Conservation (phyloP, 2,113 vertebrate genomes). For the Malurus elegans region DNA sequence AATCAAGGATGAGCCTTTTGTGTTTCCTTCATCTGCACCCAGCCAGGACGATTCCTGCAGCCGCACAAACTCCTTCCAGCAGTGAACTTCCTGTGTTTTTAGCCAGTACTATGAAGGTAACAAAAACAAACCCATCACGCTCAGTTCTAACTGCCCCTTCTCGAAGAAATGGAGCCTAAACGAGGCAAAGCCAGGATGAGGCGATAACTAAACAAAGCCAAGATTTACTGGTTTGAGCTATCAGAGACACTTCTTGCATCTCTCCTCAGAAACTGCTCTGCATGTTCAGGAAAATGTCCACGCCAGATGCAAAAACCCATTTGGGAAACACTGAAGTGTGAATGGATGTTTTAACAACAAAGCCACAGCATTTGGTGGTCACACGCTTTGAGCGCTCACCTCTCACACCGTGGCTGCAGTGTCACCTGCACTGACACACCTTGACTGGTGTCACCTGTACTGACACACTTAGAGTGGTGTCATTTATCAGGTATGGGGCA, state of each 20-base stretch:
- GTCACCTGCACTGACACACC: accelerated
- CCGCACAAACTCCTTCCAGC: conserved; percentile 38
- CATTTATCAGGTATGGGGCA: neutral
- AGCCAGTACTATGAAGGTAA: conserved; percentile 39
- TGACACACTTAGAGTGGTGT: accelerated
- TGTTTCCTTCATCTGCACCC: neutral
- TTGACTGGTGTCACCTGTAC: accelerated
- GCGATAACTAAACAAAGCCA: neutral
- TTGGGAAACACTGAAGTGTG: accelerated
- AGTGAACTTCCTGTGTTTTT: conserved; percentile 34
- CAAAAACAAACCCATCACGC: conserved; percentile 26
- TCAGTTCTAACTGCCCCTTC: neutral
- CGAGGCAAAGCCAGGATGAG: neutral
- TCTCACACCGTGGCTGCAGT: accelerated
- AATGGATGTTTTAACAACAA: neutral
- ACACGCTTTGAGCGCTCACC: accelerated
- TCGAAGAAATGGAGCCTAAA: conserved; percentile 2
- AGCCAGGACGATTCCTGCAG: neutral
- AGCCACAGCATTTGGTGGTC: neutral
- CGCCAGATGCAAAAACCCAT: neutral
- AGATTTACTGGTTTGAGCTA: neutral
- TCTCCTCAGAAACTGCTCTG: neutral
- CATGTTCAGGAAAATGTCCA: accelerated
- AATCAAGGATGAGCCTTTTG: neutral
- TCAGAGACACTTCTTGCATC: neutral